phyloP scores from a whole-genome alignment of 1,140 invertebrate species.

The Vollenhovia emeryi region DNA sequence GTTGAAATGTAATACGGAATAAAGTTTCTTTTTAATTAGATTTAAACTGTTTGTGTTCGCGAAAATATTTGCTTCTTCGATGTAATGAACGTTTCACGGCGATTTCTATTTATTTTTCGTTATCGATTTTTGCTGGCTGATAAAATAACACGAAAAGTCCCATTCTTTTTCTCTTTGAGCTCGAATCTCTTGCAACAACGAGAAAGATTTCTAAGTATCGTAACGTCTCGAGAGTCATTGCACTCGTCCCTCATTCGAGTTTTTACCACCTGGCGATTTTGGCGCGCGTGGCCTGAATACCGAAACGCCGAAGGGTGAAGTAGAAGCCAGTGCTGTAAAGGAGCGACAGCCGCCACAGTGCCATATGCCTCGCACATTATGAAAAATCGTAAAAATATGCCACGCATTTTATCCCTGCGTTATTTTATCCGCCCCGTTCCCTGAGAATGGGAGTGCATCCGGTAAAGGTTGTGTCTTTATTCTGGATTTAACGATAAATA shows the following conservation, averaged over 20 bases:
- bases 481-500: not conserved
- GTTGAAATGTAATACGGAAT: slow-evolving; percentile 28
- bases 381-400: slow-evolving; percentile 73
- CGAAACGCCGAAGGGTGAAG: slow-evolving; percentile 45
- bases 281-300: slow-evolving; percentile 68
- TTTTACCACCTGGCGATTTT: slow-evolving; percentile 74
- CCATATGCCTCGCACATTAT: slow-evolving; percentile 74
- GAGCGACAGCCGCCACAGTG: slow-evolving; percentile 70
- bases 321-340: slow-evolving; percentile 60
- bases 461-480: not conserved
- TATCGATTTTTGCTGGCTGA: not conserved
- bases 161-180: not conserved
- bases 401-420: slow-evolving; percentile 65
- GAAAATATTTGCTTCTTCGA: not conserved
- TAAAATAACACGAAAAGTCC: not conserved
- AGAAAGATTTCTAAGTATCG: slow-evolving; percentile 30
- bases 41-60: not conserved
- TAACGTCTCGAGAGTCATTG: slow-evolving; percentile 20
- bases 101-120: not conserved
- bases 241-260: slow-evolving; percentile 67
- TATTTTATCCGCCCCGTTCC: slow-evolving; percentile 1
- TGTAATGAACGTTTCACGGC: not conserved
- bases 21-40: slow-evolving; percentile 2
- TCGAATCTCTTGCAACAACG: not conserved
- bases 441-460: not conserved